phyloP scores from a whole-genome alignment of 2,888 invertebrate genomes.

The Baccha elongata region DNA sequence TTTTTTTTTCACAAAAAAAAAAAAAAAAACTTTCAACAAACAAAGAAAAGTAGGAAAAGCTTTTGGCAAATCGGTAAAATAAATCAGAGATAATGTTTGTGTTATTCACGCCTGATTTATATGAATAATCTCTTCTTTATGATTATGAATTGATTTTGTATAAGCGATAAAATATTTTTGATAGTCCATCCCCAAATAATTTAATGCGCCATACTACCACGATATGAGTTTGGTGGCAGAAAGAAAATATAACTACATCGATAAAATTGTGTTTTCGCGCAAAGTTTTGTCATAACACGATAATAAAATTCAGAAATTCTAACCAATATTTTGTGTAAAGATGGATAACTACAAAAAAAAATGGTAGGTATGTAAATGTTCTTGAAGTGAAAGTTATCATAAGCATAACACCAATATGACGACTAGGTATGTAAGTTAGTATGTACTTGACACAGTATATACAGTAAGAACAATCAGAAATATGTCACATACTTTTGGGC shows the following conservation, averaged over 20 bases:
- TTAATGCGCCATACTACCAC: neutral
- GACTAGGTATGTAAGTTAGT: no score
- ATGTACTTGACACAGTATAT: neutral
- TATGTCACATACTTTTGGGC: constrained; percentile 49
- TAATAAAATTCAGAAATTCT: neutral
- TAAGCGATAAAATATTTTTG: constrained; percentile 50
- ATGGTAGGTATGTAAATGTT: constrained; percentile 10
- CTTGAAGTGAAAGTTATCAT: neutral
- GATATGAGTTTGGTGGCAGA: neutral
- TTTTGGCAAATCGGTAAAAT: constrained; percentile 56
- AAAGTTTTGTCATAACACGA: neutral
- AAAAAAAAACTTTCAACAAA: constrained; percentile 52
- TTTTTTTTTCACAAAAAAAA: constrained; percentile 38
- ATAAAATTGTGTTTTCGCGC: constrained; percentile 17
- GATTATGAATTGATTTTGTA: constrained; percentile 67
- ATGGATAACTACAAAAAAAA: neutral
- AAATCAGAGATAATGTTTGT: constrained; percentile 58
- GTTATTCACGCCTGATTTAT: constrained; percentile 69
- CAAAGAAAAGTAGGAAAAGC: neutral
- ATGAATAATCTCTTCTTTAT: constrained; percentile 72
- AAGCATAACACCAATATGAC: neutral
- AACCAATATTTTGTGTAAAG: neutral
- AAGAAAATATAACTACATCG: neutral
- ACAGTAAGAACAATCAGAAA: neutral
- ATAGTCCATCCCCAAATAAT: neutral